Conservation (phyloP, 1,140 invertebrate species). For the Tribolium castaneum region DNA sequence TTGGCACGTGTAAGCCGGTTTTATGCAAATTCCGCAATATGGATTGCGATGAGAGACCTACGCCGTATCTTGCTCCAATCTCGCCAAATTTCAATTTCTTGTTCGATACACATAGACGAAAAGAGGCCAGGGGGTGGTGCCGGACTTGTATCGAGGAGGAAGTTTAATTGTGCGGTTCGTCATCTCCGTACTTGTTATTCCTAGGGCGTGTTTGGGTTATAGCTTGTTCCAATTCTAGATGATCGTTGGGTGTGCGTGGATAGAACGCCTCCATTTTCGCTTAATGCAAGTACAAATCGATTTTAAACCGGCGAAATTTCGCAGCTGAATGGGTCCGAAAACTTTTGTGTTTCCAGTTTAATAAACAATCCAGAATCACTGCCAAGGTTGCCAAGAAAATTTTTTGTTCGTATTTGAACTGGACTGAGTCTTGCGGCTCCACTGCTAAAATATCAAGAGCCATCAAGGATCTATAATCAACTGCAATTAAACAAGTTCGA, state of each 20-base stretch:
- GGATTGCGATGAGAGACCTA: not conserved
- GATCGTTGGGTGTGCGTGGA: constrained; percentile 38
- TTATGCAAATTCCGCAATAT: constrained; percentile 10
- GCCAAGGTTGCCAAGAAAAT: not conserved
- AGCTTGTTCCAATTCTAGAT: constrained; percentile 42
- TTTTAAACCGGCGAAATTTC: not conserved
- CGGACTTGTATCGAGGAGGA: constrained; percentile 24
- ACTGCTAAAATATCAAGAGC: constrained; percentile 32
- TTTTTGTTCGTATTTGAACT: not conserved
- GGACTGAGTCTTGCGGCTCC: not conserved
- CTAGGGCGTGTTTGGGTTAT: constrained; percentile 45
- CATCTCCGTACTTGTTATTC: constrained; percentile 47
- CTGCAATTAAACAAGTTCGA: constrained; percentile 53
- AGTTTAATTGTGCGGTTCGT: constrained; percentile 46
- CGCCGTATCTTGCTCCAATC: not conserved
- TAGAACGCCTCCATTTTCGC: not conserved
- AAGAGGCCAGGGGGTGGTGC: not conserved
- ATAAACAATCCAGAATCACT: not conserved
- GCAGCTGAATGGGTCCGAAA: not conserved
- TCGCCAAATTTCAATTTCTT: not conserved
- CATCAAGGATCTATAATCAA: constrained; percentile 52
- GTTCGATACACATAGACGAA: not conserved
- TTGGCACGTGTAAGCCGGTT: constrained; percentile 16
- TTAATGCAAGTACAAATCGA: not conserved
- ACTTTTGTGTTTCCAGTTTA: not conserved